These are phyloP conservation scores for Dendrolimus kikuchii DNA, from an alignment of 1,140 invertebrate genomes.

Conservation along the genomic window DNA sequence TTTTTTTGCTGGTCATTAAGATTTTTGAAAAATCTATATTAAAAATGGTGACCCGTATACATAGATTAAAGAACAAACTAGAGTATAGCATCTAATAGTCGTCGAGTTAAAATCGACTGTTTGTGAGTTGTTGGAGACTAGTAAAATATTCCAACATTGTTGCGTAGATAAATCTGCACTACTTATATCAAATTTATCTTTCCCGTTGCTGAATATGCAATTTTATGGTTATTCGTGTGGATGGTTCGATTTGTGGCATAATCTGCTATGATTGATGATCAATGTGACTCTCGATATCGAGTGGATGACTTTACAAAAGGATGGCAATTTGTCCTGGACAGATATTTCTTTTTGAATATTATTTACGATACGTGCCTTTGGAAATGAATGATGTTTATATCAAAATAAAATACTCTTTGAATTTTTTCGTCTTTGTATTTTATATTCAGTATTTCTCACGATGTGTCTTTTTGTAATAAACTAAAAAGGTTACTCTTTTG, in stretches of 20 bases:
- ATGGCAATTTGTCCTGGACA: conserved; percentile 18
- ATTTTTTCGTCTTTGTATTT: too few relatives aligned
- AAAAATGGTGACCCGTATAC: too few relatives aligned
- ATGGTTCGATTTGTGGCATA: conserved; percentile 33
- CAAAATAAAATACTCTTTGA: too few relatives aligned
- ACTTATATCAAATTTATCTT: conserved; percentile 31
- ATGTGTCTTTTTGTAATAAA: conserved; percentile 31
- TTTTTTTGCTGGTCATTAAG: too few relatives aligned
- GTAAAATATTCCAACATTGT: conserved; percentile 29
- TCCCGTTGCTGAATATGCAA: conserved; percentile 30
- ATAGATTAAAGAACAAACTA: too few relatives aligned
- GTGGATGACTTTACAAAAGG: conserved; percentile 26
- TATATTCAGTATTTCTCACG: conserved; percentile 26
- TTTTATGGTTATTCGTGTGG: conserved; percentile 33
- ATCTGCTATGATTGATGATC: conserved; percentile 37
- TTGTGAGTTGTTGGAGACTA: conserved; percentile 8
- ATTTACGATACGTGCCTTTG: too few relatives aligned
- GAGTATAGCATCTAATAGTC: too few relatives aligned
- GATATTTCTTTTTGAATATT: conserved; percentile 7
- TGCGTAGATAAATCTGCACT: conserved; percentile 26
- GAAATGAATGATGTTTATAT: too few relatives aligned
- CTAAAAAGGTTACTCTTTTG: conserved; percentile 53
- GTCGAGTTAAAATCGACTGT: not conserved
- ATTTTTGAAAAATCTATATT: too few relatives aligned
- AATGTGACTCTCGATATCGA: conserved; percentile 30